Percentiles rank a stretch among this genome's conserved stretches.
These are phyloP conservation scores for Chorisops tibialis DNA, from an alignment of 2,888 invertebrate species.

Conservation along the genomic window DNA sequence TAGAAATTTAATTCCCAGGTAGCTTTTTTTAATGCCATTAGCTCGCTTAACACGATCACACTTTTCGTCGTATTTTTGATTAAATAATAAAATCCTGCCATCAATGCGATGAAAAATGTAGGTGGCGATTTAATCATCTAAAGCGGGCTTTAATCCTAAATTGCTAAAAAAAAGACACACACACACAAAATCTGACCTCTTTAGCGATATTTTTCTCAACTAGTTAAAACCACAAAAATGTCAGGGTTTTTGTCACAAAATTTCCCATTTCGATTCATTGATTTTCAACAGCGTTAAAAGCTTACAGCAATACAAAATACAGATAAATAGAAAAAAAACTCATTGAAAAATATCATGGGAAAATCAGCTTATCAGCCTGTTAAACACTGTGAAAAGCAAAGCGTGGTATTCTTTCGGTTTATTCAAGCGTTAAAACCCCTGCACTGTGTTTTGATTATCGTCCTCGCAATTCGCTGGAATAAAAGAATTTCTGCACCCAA, in stretches of 20 bases:
- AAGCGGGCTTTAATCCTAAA: too few relatives aligned
- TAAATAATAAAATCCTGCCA: too few relatives aligned
- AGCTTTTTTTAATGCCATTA: too few relatives aligned
- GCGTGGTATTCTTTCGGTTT: slow-evolving; percentile 22
- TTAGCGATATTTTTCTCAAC: too few relatives aligned
- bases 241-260: neutral
- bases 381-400: slow-evolving; percentile 27
- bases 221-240: too few relatives aligned
- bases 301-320: neutral
- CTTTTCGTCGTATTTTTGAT: too few relatives aligned
- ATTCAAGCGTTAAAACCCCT: slow-evolving; percentile 24
- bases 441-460: slow-evolving; percentile 16
- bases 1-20: too few relatives aligned
- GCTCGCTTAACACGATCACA: too few relatives aligned
- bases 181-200: too few relatives aligned
- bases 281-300: slow-evolving; percentile 7
- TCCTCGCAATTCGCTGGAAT: neutral
- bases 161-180: too few relatives aligned
- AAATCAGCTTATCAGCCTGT: slow-evolving; percentile 27
- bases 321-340: neutral
- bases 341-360: slow-evolving; percentile 1
- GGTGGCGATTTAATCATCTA: too few relatives aligned
- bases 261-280: slow-evolving; percentile 1
- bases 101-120: too few relatives aligned
- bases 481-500: slow-evolving; percentile 12